Evolutionary conservation across 2,113 vertebrate species (phyloP), one percentile per base, ranked within the genome.

Genomic region (Poeciliopsis prolifica): DNA sequence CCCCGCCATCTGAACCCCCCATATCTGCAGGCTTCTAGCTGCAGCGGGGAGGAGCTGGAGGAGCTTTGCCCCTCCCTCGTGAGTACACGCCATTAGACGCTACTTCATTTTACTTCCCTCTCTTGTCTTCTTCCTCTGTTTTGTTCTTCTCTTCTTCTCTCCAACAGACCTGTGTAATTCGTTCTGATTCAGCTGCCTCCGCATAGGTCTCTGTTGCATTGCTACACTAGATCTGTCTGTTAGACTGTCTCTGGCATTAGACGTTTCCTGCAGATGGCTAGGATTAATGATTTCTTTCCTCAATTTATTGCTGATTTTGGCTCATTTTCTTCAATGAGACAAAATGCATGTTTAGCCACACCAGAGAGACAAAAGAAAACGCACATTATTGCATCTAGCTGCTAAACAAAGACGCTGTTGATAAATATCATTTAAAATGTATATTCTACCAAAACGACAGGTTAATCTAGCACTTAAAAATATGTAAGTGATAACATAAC

Each of bases 21-120:
- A 96, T 96, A 96, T 95, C 97, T 97, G 97, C 97, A 98, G 98
- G 96, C 97, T 97, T 96, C 96, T 97, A 97, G 96, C 97, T 99
- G 97, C 97, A 98, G 96, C 96, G 96, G 97, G 98, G 96, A 97
- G 96, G 97, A 97, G 90, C 91, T 91, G 92, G 91, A 93, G 97
- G 97, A 97, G 98, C 96, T 99, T 96, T 97, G 96, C 96, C 96
- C 96, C 96, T 94, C 93, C 96, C 96, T 96, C 95, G 97, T 98
- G 97, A 99, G 97, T 98, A 98, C 97, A 98, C 95, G 95, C 95
- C 96, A 96, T 58, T 96, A 96, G 97, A 95, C 84, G 91, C 90
- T 90, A 90, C 91, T 88, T 94, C 89, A 91, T 89, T 89, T 83
- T 89, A 72, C 80, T 86, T 88, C 81, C 88, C 85, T 90, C 88